These are phyloP conservation scores for Tachysurus fulvidraco DNA, from an alignment of 2,113 vertebrate species.

Conservation along the genomic window DNA sequence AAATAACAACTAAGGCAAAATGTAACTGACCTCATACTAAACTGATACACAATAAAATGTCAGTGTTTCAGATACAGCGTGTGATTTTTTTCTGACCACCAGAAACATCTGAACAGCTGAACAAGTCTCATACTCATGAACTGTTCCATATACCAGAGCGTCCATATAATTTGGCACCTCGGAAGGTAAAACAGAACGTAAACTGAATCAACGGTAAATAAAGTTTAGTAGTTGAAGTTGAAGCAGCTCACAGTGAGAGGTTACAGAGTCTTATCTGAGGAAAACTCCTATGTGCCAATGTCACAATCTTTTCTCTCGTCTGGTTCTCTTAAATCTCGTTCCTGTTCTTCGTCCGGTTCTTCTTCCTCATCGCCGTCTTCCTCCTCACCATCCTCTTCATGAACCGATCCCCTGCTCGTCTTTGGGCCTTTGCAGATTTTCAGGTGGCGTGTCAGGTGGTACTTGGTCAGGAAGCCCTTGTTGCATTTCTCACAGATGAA, in stretches of 20 bases:
- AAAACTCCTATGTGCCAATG: slow-evolving; percentile 66
- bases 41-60: not conserved
- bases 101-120: not conserved
- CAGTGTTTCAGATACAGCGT: not conserved
- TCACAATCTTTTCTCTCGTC: slow-evolving; percentile 66
- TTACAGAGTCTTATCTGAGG: slow-evolving; percentile 69
- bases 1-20: slow-evolving; percentile 26
- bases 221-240: not conserved
- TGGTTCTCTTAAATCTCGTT: slow-evolving; percentile 59
- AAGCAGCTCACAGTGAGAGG: slow-evolving; percentile 58
- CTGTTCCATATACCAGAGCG: not conserved
- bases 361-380: slow-evolving; percentile 82
- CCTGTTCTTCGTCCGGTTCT: slow-evolving; percentile 74
- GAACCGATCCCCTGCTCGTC: slow-evolving; percentile 63
- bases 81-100: not conserved
- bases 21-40: not conserved
- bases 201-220: not conserved
- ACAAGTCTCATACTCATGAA: not conserved
- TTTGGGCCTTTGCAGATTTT: slow-evolving; percentile 97
- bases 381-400: slow-evolving; percentile 79
- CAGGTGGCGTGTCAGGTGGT: slow-evolving; percentile 95
- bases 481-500: slow-evolving; percentile 97
- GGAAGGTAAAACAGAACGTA: not conserved
- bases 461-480: slow-evolving; percentile 97
- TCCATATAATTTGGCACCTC: not conserved